phyloP scores from a whole-genome alignment of 2,888 invertebrate species.

The Tupiocoris notatus region DNA sequence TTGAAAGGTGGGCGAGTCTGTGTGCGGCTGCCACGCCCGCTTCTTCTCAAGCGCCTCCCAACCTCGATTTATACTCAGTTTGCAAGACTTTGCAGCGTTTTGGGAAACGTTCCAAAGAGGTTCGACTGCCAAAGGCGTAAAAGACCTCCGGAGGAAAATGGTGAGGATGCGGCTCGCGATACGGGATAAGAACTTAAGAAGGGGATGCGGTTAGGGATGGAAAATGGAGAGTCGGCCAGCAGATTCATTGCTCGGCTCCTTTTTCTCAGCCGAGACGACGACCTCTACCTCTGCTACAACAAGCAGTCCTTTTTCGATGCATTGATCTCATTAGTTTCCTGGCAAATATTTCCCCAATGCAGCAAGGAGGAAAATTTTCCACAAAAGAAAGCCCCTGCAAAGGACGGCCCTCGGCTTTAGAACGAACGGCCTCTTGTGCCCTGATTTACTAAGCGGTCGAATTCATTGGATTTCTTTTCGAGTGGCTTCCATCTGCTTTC shows the following conservation, averaged over 20 bases:
- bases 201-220: too few species aligned
- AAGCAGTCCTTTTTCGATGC: neutral
- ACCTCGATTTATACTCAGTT: conserved; percentile 12
- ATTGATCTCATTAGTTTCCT: conserved; percentile 30
- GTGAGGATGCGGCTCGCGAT: neutral
- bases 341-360: conserved; percentile 17
- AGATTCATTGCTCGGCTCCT: conserved; percentile 25
- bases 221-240: neutral
- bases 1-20: too few species aligned
- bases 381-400: neutral
- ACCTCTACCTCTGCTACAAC: neutral
- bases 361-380: neutral
- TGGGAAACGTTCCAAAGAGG: conserved; percentile 22
- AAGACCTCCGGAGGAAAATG: neutral
- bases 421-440: neutral
- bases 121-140: conserved; percentile 25
- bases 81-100: neutral
- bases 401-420: conserved; percentile 9
- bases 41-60: conserved; percentile 6
- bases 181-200: neutral
- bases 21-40: neutral
- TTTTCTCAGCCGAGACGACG: neutral
- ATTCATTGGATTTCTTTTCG: conserved; percentile 10
- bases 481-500: too few species aligned
- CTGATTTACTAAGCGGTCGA: neutral